Conservation (phyloP, 1,140 invertebrate species). For the Panonychus citri region DNA sequence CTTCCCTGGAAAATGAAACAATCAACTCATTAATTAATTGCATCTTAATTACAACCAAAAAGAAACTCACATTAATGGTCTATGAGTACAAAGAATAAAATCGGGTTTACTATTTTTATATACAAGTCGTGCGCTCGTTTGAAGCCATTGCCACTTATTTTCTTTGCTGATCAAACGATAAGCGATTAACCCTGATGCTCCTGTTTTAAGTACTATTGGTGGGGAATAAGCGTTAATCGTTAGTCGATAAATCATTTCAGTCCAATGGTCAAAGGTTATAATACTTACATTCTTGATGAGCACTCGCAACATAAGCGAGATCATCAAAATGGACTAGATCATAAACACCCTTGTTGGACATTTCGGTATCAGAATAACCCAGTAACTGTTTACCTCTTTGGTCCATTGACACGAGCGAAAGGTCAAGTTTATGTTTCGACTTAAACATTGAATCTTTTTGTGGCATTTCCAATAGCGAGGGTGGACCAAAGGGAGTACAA, state of each 20-base stretch:
- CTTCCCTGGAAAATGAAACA: slow-evolving; percentile 46
- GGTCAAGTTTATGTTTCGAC: slow-evolving; percentile 92
- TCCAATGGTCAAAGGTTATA: no score
- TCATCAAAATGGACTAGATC: slow-evolving; percentile 93
- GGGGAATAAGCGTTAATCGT: slow-evolving; percentile 5
- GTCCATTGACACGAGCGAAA: slow-evolving; percentile 88
- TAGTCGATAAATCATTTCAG: not conserved
- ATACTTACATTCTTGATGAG: slow-evolving; percentile 95
- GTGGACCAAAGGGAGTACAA: slow-evolving; percentile 89
- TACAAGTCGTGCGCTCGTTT: slow-evolving; percentile 82
- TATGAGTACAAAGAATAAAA: slow-evolving; percentile 90
- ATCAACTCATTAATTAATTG: not conserved
- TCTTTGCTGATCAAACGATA: slow-evolving; percentile 86
- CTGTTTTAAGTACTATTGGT: slow-evolving; percentile 81
- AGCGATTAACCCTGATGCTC: slow-evolving; percentile 90
- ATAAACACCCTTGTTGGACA: slow-evolving; percentile 78
- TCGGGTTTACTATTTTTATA: slow-evolving; percentile 99
- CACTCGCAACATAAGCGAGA: slow-evolving; percentile 85
- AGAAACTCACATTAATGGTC: slow-evolving; percentile 69
- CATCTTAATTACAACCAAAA: not conserved
- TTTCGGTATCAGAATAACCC: slow-evolving; percentile 72
- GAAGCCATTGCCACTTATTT: slow-evolving; percentile 81
- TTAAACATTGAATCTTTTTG: slow-evolving; percentile 77
- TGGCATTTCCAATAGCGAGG: slow-evolving; percentile 27
- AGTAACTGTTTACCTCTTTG: slow-evolving; percentile 82